Percentiles rank a stretch among this genome's conserved stretches.
phyloP scores from a whole-genome alignment of 2,888 invertebrate species.

The Drosophila pseudotalamancana region DNA sequence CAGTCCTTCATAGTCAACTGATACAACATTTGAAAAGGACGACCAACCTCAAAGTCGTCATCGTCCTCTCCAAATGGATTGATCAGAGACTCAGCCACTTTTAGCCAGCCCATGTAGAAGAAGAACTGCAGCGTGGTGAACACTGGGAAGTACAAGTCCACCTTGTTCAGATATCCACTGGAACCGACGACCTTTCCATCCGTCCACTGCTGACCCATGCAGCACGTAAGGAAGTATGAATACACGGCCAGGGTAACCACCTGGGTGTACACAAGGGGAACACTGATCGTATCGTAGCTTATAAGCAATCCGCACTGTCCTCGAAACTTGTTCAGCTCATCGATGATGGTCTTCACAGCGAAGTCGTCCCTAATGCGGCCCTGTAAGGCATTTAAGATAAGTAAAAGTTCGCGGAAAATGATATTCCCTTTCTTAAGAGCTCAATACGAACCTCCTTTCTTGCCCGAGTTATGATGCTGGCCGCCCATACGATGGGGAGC shows the following conservation, averaged over 20 bases:
- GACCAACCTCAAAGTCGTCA: constrained; percentile 91
- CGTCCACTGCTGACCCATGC: constrained; percentile 95
- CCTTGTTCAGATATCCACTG: constrained; percentile 85
- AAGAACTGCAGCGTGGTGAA: constrained; percentile 95
- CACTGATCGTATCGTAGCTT: constrained; percentile 90
- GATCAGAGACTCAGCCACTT: constrained; percentile 95
- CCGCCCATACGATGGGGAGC: constrained; percentile 96
- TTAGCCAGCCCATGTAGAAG: constrained; percentile 95
- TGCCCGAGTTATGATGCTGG: constrained; percentile 94
- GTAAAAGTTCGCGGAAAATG: background rate
- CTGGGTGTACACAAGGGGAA: constrained; percentile 93
- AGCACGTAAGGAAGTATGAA: constrained; percentile 94
- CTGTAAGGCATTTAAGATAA: constrained; percentile 47
- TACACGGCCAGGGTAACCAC: constrained; percentile 95
- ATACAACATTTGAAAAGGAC: no score
- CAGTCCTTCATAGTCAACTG: background rate
- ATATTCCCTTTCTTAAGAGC: background rate
- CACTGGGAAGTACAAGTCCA: constrained; percentile 95
- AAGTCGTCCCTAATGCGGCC: constrained; percentile 95
- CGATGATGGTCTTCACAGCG: constrained; percentile 95
- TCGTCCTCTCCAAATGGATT: constrained; percentile 97
- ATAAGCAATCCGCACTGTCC: constrained; percentile 91
- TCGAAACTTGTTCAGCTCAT: constrained; percentile 93
- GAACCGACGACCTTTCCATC: constrained; percentile 85
- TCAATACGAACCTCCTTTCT: constrained; percentile 88